These are phyloP conservation scores for Neoscelio sp. DNA, from an alignment of 2,888 invertebrate species.

Conservation along the genomic window DNA sequence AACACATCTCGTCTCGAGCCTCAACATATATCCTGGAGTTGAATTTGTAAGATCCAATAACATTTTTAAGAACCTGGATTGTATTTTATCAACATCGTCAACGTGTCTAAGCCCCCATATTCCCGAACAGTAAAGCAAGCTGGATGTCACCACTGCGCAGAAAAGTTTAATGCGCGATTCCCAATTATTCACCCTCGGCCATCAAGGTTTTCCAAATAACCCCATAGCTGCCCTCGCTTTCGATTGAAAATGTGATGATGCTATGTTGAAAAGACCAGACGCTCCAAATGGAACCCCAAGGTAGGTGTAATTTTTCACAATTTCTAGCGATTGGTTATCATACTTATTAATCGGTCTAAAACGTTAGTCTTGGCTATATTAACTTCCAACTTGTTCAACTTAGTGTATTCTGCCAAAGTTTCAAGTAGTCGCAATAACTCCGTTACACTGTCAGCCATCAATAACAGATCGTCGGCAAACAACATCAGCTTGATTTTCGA, in stretches of 20 bases:
- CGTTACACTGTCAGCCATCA: too few species aligned
- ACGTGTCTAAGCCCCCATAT: too few species aligned
- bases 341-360: too few species aligned
- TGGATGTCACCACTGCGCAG: conserved; percentile 4
- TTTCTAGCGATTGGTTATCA: background rate
- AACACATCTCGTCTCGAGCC: conserved; percentile 1
- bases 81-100: too few species aligned
- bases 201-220: conserved; percentile 32
- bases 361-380: too few species aligned
- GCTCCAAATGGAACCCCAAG: conserved; percentile 36
- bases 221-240: conserved; percentile 18
- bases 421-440: too few species aligned
- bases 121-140: background rate
- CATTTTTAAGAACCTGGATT: too few species aligned
- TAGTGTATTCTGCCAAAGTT: too few species aligned
- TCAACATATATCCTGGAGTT: background rate
- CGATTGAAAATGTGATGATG: conserved; percentile 4
- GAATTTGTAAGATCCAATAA: background rate
- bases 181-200: conserved; percentile 4
- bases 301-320: conserved; percentile 1
- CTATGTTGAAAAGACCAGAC: conserved; percentile 19
- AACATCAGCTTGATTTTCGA: background rate
- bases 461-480: conserved; percentile 33
- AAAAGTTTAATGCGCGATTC: conserved; percentile 12
- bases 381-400: too few species aligned